Conservation (phyloP, 2,113 vertebrate species). For the Eleginops maclovinus region DNA sequence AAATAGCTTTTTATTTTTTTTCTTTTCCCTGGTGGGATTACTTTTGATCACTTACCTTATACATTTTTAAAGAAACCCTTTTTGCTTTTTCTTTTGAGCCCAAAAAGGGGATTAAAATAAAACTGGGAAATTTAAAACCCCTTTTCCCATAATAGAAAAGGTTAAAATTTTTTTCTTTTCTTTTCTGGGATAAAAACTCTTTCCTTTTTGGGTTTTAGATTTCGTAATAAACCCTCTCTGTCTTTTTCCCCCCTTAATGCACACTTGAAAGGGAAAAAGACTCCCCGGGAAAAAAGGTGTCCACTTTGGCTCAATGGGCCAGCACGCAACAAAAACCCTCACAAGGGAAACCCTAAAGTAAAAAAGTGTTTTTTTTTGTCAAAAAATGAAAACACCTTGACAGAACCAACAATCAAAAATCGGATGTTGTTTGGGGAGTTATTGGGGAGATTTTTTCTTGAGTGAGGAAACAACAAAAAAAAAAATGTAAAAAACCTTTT, state of each 20-base stretch:
- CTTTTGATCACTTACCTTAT: too few relatives aligned
- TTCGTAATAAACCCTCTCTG: neutral
- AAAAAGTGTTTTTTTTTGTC: neutral
- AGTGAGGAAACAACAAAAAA: neutral
- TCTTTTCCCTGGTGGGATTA: too few relatives aligned
- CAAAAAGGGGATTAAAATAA: too few relatives aligned
- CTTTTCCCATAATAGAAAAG: too few relatives aligned
- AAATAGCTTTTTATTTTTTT: too few relatives aligned
- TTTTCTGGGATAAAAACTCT: too few relatives aligned
- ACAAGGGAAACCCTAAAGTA: neutral
- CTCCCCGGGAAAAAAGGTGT: neutral
- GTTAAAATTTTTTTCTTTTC: too few relatives aligned
- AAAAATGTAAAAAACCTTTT: slow-evolving; percentile 2
- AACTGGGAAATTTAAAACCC: too few relatives aligned
- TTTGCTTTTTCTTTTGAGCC: too few relatives aligned
- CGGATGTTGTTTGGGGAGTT: neutral
- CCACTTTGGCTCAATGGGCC: slow-evolving; percentile 13
- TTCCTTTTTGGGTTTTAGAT: too few relatives aligned
- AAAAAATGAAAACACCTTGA: neutral
- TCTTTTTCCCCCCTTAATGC: neutral
- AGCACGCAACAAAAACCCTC: neutral
- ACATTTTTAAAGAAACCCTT: too few relatives aligned
- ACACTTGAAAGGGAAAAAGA: slow-evolving; percentile 5
- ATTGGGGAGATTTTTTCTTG: neutral
- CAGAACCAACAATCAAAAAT: neutral